Base-by-base conservation (phyloP, 2,797 vertebrate genomes). In the Champsocephalus esox region DNA sequence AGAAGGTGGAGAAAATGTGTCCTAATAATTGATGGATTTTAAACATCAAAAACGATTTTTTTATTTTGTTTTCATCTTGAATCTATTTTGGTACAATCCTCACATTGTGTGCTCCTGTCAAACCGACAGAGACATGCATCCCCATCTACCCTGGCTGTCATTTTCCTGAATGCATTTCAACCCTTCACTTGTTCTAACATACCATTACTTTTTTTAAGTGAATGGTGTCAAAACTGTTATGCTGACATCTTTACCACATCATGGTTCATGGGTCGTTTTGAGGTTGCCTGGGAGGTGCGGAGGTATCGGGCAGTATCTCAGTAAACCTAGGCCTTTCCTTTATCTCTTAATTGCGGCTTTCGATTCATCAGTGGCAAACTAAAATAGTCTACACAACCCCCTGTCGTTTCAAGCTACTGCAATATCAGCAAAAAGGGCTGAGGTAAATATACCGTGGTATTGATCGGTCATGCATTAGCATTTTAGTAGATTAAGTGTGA, bases 391-490 rank as follows among this genome's bases (percentile, higher is more conserved):
- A 50, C 48, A 28, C 38, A 59, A 38, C 32, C 68, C 59, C 55
- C n/a, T 19, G 59, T 82, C 45, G 49, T 80, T 80, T 82, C 57
- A 55, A 82, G 84, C 80, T 50, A 65, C 21, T 87, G 88, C 85
- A 83, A 78, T 70, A 80, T 92, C 91, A 90, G 90, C 89, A 90
- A 85, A 88, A 87, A 60, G 67, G 34, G 69, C 75, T 49, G 51
- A 67, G 72, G 82, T 87, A 85, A 88, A 92, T 91, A 88, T 83
- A 87, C 78, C 84, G 82, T 54, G 63, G 45, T 89, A 93, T 90
- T 82, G 88, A 93, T 89, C 49, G 19, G 75, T 69, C 80, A 65
- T 2, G 9, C 75, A 87, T 91, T 88, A 88, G 81, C 84, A 89
- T 93, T 87, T 81, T 57, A 84, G 78, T 81, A 86, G 84, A 89